Conservation (phyloP, 2,113 vertebrate genomes). For the Ceyx melanurus region DNA sequence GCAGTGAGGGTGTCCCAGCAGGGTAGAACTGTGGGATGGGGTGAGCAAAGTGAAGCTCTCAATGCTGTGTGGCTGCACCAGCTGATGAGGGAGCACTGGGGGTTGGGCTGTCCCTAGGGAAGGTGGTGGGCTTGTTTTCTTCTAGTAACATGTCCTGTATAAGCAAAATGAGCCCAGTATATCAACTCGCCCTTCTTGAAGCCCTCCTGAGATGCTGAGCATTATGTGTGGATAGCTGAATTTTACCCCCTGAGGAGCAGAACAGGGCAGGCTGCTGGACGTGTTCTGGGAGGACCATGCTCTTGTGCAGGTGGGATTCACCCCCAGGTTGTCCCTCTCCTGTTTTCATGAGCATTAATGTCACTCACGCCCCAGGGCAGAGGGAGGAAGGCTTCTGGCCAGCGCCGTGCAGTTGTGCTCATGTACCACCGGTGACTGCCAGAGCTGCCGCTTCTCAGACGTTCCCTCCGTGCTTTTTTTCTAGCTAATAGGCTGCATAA, state of each 20-base stretch:
- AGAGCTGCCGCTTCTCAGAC: constrained; percentile 37
- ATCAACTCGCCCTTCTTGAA: neutral
- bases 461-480: constrained; percentile 69
- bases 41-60: neutral
- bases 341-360: constrained; percentile 4
- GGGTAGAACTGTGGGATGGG: neutral
- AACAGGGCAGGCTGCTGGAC: neutral
- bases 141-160: neutral
- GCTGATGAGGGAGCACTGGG: neutral
- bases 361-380: neutral
- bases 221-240: neutral
- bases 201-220: neutral
- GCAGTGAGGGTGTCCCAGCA: neutral
- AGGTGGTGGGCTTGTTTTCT: neutral
- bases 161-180: neutral
- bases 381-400: neutral
- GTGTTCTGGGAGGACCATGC: neutral
- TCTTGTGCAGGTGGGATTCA: neutral
- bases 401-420: neutral
- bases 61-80: neutral
- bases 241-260: neutral
- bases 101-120: neutral
- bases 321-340: neutral
- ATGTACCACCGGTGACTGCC: neutral
- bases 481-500: constrained; percentile 99